Conservation (phyloP, 2,888 invertebrate species). For the Acanthosepion pharaonis region DNA sequence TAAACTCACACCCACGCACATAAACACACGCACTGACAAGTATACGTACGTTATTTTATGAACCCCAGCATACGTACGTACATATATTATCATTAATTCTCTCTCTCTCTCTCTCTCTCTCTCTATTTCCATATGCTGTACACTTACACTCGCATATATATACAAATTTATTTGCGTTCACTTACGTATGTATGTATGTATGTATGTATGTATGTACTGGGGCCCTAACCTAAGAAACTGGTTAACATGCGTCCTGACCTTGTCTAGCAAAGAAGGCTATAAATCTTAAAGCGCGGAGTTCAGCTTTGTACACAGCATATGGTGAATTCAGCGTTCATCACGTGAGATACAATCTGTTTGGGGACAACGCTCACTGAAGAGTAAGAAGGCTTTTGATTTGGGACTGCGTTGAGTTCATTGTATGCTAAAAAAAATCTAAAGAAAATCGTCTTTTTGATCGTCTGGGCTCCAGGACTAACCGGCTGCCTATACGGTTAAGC, state of each 20-base stretch:
- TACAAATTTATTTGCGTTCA: neutral
- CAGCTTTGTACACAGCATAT: slow-evolving; percentile 9
- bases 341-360: slow-evolving; percentile 33
- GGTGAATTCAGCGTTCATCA: neutral
- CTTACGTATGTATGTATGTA: no score
- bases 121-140: no score
- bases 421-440: neutral
- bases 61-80: no score
- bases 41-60: neutral
- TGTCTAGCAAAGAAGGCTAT: neutral
- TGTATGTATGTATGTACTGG: neutral
- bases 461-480: neutral
- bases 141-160: neutral
- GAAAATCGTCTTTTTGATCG: neutral
- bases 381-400: neutral
- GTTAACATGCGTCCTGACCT: slow-evolving; percentile 22
- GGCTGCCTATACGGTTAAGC: neutral
- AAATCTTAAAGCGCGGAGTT: neutral
- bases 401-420: neutral
- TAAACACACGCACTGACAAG: neutral
- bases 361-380: slow-evolving; percentile 33
- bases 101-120: no score
- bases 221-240: neutral
- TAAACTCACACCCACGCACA: neutral
- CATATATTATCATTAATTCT: no score